Evolutionary conservation across 2,113 vertebrate genomes (phyloP), one percentile per base, ranked within the genome.

Genomic region (Natator depressus): DNA sequence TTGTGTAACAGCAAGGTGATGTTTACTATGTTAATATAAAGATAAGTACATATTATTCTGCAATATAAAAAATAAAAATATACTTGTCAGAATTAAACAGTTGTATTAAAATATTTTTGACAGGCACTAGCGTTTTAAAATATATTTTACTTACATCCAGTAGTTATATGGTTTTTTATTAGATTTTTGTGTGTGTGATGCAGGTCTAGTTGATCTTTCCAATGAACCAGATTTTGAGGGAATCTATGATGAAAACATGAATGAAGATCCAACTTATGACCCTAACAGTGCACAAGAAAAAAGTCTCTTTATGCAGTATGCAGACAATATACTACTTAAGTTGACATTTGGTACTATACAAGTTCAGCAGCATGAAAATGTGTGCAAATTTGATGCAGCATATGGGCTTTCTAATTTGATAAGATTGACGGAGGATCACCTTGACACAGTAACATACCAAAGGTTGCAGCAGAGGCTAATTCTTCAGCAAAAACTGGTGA

Each of bases 211-310:
- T 82, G 98, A 97, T 89, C 95, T 98, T 93, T 98, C 98, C 81
- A 97, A 94, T 38, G 98, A 98, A 54, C 97, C 97, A 76, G 98
- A 97, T 75, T 99, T 98, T 91, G 54, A 89, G n/a, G 98, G 94
- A 65, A 98, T 98, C 80, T 98, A 98, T 93, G 95, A 96, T 53
- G 91, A 98, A 92, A 96, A 97, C 46, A 31, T 62, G 5, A 96
- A 98, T 87, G 83, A 93, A 82, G 98, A 99, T 91, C 98, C 98
- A 88, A 98, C 97, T 24, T 99, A 98, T 17, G 91, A 98, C 6
- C 98, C 98, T 20, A 97, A 98, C 47, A 98, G 95, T 17, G 59
- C 86, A 62, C 97, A 98, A 38, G 98, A 98, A 90, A 98, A 95
- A 84, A 93, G 87, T 12, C 35, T 98, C 5, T 98, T 98, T 87